phyloP scores from a whole-genome alignment of 2,797 vertebrate genomes.

The Spheniscus humboldti region DNA sequence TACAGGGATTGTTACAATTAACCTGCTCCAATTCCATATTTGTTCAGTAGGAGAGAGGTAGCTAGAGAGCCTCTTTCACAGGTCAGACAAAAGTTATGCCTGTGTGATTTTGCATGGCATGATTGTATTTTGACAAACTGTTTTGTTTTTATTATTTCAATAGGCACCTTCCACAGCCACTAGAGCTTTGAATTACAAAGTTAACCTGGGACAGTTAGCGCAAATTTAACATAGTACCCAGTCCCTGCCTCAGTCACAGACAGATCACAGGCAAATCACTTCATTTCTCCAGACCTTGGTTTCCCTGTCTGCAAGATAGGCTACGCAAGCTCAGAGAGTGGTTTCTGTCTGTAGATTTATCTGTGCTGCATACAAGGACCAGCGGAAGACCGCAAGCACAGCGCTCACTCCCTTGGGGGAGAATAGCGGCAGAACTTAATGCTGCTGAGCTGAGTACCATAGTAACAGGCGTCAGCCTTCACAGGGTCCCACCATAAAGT shows the following conservation, averaged over 20 bases:
- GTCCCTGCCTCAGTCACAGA: neutral
- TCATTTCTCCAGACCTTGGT: neutral
- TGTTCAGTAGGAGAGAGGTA: neutral
- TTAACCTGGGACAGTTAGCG: neutral
- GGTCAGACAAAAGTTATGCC: neutral
- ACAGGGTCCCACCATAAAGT: neutral
- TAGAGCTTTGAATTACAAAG: neutral
- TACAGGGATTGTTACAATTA: neutral
- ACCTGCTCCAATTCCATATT: neutral
- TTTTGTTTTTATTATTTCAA: neutral
- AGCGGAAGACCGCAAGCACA: neutral
- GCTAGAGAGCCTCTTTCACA: neutral
- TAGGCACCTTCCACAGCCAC: neutral
- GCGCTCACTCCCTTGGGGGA: neutral
- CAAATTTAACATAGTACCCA: neutral
- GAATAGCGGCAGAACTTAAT: neutral
- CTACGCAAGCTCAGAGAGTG: neutral
- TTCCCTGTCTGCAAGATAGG: neutral
- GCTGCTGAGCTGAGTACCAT: neutral
- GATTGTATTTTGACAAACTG: neutral
- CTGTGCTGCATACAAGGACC: neutral
- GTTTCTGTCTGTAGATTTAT: neutral
- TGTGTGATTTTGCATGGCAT: neutral
- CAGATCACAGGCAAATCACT: neutral
- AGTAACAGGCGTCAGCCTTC: neutral